Evolutionary conservation across 1,140 invertebrate genomes (phyloP).

Genomic region (Drosophila nannoptera): DNA sequence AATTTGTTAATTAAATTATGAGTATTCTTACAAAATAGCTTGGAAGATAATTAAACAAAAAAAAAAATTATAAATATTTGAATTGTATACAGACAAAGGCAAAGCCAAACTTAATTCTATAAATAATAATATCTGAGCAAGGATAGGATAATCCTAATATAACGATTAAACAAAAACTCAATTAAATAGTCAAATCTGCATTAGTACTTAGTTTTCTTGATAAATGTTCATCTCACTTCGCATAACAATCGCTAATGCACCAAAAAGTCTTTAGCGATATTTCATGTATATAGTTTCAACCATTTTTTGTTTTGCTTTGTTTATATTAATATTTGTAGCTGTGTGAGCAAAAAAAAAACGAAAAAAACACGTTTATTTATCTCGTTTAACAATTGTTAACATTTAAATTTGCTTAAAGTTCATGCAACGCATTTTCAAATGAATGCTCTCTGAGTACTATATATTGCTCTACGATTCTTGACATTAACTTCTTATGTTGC

Average conservation of each 20-base stretch:
- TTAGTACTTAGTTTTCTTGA: not conserved
- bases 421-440: slow-evolving; percentile 65
- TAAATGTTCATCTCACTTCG: not conserved
- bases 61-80: too few species aligned
- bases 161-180: too few species aligned
- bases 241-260: slow-evolving; percentile 5
- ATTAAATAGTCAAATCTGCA: too few species aligned
- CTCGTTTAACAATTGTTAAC: slow-evolving; percentile 41
- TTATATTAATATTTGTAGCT: too few species aligned
- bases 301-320: too few species aligned
- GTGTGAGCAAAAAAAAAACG: slow-evolving; percentile 6
- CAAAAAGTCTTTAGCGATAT: slow-evolving; percentile 16
- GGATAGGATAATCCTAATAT: too few species aligned
- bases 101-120: too few species aligned
- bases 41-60: too few species aligned
- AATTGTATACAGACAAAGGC: too few species aligned
- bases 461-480: slow-evolving; percentile 63
- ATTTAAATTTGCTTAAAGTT: slow-evolving; percentile 39
- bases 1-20: not conserved
- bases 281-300: slow-evolving; percentile 12
- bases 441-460: slow-evolving; percentile 58
- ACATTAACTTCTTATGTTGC: slow-evolving; percentile 20
- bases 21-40: not conserved
- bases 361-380: slow-evolving; percentile 18
- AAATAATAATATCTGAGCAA: too few species aligned